A percentile compares a stretch with the other conserved stretches of the same genome.
These are phyloP conservation scores for Amphilophus citrinellus DNA, from an alignment of 2,113 vertebrate genomes.

Conservation along the genomic window DNA sequence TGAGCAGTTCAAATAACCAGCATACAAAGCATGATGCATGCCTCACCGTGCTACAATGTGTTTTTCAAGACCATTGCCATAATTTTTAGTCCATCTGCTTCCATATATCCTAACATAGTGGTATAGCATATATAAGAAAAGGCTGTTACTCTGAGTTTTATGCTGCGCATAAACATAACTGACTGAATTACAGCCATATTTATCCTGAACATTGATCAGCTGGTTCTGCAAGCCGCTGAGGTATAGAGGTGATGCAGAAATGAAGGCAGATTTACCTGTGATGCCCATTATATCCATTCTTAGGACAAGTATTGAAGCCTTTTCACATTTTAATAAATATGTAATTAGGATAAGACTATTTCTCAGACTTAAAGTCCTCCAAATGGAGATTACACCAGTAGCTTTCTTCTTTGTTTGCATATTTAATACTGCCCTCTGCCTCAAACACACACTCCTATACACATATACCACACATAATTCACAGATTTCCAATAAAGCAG, in stretches of 20 bases:
- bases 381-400: constrained; percentile 1
- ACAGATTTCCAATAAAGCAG: constrained; percentile 43
- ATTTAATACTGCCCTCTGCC: constrained; percentile 12
- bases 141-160: constrained; percentile 1
- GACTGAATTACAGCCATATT: constrained; percentile 18
- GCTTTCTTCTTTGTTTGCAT: constrained; percentile 17
- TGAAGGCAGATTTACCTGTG: background rate
- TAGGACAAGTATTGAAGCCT: background rate
- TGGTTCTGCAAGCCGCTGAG: background rate
- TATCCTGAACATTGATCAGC: constrained; percentile 5
- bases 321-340: background rate
- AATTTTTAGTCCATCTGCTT: accelerated
- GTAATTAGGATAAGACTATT: background rate
- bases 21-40: background rate
- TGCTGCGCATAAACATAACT: background rate
- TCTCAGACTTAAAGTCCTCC: background rate
- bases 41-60: accelerated
- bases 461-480: constrained; percentile 7
- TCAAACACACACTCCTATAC: background rate
- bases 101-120: background rate
- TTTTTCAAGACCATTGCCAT: background rate
- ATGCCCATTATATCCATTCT: constrained; percentile 11
- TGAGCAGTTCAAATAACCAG: background rate
- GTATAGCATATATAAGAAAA: background rate
- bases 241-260: constrained; percentile 2